phyloP scores from a whole-genome alignment of 2,113 vertebrate genomes.

The Microcebus lehilahytsara region DNA sequence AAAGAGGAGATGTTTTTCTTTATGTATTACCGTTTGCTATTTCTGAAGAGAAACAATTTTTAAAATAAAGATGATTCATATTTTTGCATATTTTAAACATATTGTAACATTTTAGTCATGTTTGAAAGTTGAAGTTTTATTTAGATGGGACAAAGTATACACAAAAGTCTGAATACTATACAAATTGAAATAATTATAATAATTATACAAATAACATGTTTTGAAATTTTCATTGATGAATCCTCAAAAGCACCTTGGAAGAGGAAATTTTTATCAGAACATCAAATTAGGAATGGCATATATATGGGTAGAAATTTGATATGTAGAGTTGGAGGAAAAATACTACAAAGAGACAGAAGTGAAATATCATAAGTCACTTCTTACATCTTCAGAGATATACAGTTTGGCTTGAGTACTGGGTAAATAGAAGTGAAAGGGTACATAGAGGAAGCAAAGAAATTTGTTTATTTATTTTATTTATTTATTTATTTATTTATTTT shows the following conservation, averaged over 20 bases:
- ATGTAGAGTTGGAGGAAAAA: neutral
- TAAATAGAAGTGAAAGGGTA: neutral
- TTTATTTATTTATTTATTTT: no score
- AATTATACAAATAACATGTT: neutral
- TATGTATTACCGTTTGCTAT: neutral
- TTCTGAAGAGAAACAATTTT: neutral
- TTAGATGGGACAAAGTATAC: neutral
- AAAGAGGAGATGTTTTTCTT: neutral
- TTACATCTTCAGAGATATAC: neutral
- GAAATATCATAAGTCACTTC: neutral
- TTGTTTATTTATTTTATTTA: neutral
- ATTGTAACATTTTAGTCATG: neutral
- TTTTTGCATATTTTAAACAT: neutral
- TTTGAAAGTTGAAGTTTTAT: neutral
- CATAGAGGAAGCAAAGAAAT: neutral
- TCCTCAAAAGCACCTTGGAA: neutral
- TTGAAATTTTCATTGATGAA: neutral
- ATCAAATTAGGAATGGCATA: neutral
- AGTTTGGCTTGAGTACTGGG: neutral
- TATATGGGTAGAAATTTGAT: neutral
- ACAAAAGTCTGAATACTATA: neutral
- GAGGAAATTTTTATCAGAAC: neutral
- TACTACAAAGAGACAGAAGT: neutral
- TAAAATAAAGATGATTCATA: neutral
- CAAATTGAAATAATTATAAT: neutral